Percentiles rank a stretch among this genome's conserved stretches.
These are phyloP conservation scores for Ophthalmolycus amberensis DNA, from an alignment of 2,113 vertebrate species.

Conservation along the genomic window DNA sequence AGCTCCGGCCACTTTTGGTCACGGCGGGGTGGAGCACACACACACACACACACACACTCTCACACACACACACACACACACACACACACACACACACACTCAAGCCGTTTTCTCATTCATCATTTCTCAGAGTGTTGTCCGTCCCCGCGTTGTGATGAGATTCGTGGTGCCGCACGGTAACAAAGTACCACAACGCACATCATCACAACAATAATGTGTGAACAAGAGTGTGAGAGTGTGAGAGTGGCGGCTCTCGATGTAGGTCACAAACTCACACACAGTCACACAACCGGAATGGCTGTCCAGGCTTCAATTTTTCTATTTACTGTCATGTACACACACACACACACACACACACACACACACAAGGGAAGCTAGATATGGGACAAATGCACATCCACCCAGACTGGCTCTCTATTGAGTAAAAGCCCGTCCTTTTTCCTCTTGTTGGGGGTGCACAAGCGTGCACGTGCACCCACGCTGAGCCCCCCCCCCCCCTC, in stretches of 20 bases:
- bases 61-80: conserved; percentile 8
- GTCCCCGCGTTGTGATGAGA: conserved; percentile 53
- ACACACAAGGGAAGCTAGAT: not conserved
- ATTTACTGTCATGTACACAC: conserved; percentile 26
- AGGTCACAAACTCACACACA: conserved; percentile 60
- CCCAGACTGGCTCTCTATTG: conserved; percentile 25
- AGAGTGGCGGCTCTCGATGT: conserved; percentile 51
- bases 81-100: too few species aligned
- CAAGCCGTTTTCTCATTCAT: not conserved
- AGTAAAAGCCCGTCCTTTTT: conserved; percentile 37
- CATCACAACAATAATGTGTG: conserved; percentile 66
- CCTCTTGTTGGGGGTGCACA: conserved; percentile 11
- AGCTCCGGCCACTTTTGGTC: conserved; percentile 65
- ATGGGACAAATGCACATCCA: not conserved
- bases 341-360: conserved; percentile 1
- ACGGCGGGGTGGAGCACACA: conserved; percentile 37
- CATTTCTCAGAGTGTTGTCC: conserved; percentile 24
- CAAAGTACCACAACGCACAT: conserved; percentile 61
- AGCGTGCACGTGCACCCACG: conserved; percentile 2
- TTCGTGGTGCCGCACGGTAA: conserved; percentile 39
- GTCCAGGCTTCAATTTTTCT: conserved; percentile 54
- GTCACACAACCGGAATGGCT: conserved; percentile 50
- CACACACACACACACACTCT: conserved; percentile 14
- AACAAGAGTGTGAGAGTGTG: too few species aligned
- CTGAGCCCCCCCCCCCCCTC: conserved; percentile 16